These are phyloP conservation scores for Phenganax stokvisi DNA, from an alignment of 92 coral and sea anemone species.

Conservation along the genomic window DNA sequence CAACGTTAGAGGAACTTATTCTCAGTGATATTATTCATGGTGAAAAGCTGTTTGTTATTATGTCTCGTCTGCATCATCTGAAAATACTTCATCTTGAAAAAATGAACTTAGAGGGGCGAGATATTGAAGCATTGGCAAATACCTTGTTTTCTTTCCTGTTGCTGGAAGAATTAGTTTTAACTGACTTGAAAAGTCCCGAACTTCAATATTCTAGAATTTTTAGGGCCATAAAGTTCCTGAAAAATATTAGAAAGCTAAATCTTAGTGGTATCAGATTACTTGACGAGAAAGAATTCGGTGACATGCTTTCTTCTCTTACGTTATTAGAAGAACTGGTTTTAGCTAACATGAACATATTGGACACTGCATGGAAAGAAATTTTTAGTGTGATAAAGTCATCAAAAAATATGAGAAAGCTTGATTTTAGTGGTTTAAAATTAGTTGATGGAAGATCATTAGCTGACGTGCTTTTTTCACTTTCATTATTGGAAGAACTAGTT, in stretches of 20 bases:
- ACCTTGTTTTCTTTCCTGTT: background rate
- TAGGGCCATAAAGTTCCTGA: background rate
- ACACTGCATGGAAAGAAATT: background rate
- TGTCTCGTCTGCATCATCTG: background rate
- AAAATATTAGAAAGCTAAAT: background rate
- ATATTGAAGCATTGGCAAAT: background rate
- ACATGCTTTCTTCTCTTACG: background rate
- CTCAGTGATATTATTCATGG: conserved; percentile 10
- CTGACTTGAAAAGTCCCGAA: background rate
- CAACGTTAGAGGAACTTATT: conserved; percentile 10
- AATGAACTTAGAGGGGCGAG: background rate
- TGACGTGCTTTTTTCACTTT: background rate
- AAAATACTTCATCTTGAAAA: conserved; percentile 2
- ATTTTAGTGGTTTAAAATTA: background rate
- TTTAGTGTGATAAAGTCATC: background rate
- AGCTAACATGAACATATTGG: background rate
- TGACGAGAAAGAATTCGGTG: background rate
- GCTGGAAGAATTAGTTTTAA: background rate
- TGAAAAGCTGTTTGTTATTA: background rate
- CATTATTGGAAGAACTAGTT: background rate
- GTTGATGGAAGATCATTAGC: background rate
- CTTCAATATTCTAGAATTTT: background rate
- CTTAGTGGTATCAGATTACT: background rate
- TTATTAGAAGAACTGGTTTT: background rate
- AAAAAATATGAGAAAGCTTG: background rate